Evolutionary conservation across 2,113 vertebrate genomes (phyloP), one percentile per base, ranked within the genome.

Genomic region (Ceyx margarethae): DNA sequence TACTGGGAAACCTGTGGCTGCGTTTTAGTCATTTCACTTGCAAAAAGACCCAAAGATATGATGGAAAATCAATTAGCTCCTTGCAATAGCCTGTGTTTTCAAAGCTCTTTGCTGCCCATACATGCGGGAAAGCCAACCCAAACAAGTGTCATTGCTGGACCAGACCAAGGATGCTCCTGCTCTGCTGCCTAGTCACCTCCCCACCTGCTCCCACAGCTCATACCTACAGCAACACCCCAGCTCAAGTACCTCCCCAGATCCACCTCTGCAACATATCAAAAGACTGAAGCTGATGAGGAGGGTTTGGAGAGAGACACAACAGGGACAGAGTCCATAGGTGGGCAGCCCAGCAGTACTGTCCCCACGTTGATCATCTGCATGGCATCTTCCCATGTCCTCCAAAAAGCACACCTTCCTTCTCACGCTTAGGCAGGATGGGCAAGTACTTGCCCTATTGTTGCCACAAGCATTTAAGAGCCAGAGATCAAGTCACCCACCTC

Each of bases 1-100:
- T 94, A 93, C 85, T 83, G 86, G 80, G 92, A 71, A 96, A 79
- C 89, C 78, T 50, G 67, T 2, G 25, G 74, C 85, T 77, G 65
- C 40, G 0, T 80, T 94, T 94, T 29, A 95, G 82, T 89, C 81
- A 64, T 85, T 94, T 66, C 5, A 2, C 67, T 84, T 8, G 1
- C 74, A 91, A n/a, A 35, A 53, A 58, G 91, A 81, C 89, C 68
- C 2, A 1, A 65, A 81, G 81, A 94, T 71, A 26, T 1, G 45
- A 75, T 15, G 68, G 91, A 51, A 81, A 90, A 62, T 74, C 85
- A 84, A 82, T 80, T 82, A 92, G 84, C 87, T 87, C 71, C 62
- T 58, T 76, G 58, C 71, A 85, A 73, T 43, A 58, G 45, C 73
- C 51, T 26, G 13, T 6, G 5, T 7, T 72, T 71, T 57, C 84